Evolutionary conservation across 2,797 vertebrate genomes (phyloP), one percentile per base, ranked within the genome.

Genomic region (Pangasius macronema): DNA sequence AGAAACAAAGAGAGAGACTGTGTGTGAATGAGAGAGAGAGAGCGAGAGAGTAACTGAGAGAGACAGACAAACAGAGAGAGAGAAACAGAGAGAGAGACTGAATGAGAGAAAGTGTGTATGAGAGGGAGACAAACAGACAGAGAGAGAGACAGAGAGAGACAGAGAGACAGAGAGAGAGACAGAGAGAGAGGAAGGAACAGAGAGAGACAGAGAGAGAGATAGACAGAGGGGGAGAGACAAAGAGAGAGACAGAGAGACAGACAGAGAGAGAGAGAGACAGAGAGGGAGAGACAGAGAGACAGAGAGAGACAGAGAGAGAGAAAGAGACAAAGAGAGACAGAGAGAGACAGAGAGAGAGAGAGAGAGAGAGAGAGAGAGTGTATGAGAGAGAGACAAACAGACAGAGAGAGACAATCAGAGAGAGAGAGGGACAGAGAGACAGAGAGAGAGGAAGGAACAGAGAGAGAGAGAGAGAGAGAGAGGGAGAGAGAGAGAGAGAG

Each of bases 81-180:
- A 30, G 67, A 39, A 5, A 39, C 3, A 20, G 33, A 30, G 30
- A 6, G 67, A 39, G 39, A 39, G 39, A 42, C 39, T 42, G 39
- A 42, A 42, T 42, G 39, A 42, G 39, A 42, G 39, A 42, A 5
- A 42, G 39, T 5, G 39, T 42, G 39, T 42, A 42, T 42, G 39
- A 42, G 39, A 42, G 39, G 9, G 7, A 46, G 7, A 30, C 16
- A 55, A 4, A 18, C 6, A 68, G 20, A 11, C 13, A 30, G 73
- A 9, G 14, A 16, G 73, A 16, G 1, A 5, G 13, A 27, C 36
- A 2, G 4, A 9, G 20, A 42, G 68, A 24, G 36, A 72, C 42
- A 22, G 70, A 72, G 68, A n/a, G 87, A 89, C 91, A 89, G 92
- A 92, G 93, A 94, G 95, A 3, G 67, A 9, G 6, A 9, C 14